A percentile compares a stretch with the other conserved stretches of the same genome.
phyloP scores from a whole-genome alignment of 1,140 invertebrate species.

The Nixonia krombeini region DNA sequence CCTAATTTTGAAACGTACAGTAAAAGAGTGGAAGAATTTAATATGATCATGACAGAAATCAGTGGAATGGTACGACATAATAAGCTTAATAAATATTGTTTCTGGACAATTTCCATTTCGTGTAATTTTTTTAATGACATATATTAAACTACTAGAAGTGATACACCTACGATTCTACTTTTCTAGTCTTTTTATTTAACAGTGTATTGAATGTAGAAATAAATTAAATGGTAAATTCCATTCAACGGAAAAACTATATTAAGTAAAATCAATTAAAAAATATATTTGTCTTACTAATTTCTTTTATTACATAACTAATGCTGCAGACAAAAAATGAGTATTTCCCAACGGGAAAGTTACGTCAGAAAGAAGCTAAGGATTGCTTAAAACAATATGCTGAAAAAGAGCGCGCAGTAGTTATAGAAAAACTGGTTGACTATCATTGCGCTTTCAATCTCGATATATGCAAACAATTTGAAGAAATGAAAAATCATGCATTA shows the following conservation, averaged over 20 bases:
- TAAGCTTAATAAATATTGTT: not conserved
- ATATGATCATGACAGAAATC: constrained; percentile 74
- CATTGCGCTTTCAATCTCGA: constrained; percentile 74
- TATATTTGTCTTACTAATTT: not conserved
- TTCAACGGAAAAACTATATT: no score
- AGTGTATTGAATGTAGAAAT: no score
- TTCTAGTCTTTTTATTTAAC: no score
- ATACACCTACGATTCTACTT: no score
- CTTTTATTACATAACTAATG: not conserved
- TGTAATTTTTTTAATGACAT: no score
- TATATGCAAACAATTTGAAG: constrained; percentile 78
- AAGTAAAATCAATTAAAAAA: not conserved
- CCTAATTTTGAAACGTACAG: constrained; percentile 73
- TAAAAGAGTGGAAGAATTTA: constrained; percentile 75
- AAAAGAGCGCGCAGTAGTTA: constrained; percentile 68
- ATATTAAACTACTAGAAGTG: no score
- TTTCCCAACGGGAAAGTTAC: constrained; percentile 73
- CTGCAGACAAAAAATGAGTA: constrained; percentile 74
- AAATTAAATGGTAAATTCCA: no score
- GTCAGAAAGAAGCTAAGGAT: constrained; percentile 68
- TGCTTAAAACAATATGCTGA: constrained; percentile 67
- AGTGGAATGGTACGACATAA: constrained; percentile 67
- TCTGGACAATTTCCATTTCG: no score
- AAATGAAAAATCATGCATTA: constrained; percentile 73
- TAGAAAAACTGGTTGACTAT: constrained; percentile 67